phyloP scores from a whole-genome alignment of 2,888 invertebrate genomes.

The Lithosia quadra region DNA sequence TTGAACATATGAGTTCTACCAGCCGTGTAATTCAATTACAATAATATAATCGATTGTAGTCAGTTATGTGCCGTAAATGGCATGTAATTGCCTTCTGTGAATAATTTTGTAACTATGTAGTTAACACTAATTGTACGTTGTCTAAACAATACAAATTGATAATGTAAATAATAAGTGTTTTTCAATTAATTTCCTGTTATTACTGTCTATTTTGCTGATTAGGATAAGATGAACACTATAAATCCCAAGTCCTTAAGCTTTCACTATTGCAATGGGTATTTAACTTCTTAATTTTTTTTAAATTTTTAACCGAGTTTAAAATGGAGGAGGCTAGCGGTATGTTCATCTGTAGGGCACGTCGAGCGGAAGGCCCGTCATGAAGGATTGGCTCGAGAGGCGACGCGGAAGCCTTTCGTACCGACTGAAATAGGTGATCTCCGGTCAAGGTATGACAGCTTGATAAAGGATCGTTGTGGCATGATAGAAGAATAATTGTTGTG shows the following conservation, averaged over 20 bases:
- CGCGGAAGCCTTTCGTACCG: too few relatives aligned
- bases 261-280: not conserved
- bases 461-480: too few relatives aligned
- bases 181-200: not conserved
- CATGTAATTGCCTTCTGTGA: not conserved
- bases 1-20: not conserved
- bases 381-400: too few relatives aligned
- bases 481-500: too few relatives aligned
- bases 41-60: not conserved
- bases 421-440: too few relatives aligned
- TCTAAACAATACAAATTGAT: not conserved
- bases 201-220: too few relatives aligned
- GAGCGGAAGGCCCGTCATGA: too few relatives aligned
- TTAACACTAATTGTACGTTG: not conserved
- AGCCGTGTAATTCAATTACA: not conserved
- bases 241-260: not conserved
- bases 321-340: not conserved
- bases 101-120: not conserved
- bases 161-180: not conserved
- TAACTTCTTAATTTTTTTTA: too few relatives aligned
- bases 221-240: not conserved
- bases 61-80: not conserved
- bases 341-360: too few relatives aligned
- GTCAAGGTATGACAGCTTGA: too few relatives aligned
- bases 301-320: not conserved